Conservation (phyloP, 2,888 invertebrate genomes). For the Synanthedon vespiformis region DNA sequence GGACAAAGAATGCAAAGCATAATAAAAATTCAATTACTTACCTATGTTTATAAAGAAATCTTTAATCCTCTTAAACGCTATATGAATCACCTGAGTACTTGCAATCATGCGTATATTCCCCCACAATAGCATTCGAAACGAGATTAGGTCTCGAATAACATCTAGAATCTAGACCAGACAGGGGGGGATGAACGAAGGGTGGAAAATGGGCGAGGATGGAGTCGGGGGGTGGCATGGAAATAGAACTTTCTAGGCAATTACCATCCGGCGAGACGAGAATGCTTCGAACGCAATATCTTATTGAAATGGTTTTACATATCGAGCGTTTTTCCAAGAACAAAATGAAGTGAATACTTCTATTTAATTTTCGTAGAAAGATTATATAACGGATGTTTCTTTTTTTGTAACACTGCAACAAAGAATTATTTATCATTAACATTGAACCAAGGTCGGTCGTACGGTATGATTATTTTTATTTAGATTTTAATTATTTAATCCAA, state of each 20-base stretch:
- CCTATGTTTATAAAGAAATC: no score
- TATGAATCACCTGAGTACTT: not conserved
- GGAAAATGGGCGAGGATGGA: constrained; percentile 12
- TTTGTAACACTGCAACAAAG: no score
- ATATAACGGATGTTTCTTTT: no score
- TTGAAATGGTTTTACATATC: constrained; percentile 14
- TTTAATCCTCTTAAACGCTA: constrained; percentile 2
- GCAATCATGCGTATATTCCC: not conserved
- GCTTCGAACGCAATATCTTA: constrained; percentile 18
- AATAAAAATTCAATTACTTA: no score
- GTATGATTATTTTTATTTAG: no score
- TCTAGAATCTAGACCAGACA: constrained; percentile 37
- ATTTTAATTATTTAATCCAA: no score
- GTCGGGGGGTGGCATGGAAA: constrained; percentile 20
- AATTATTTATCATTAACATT: no score
- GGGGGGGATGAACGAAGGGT: constrained; percentile 8
- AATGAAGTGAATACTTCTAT: no score
- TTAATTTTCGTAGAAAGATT: no score
- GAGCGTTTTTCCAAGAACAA: not conserved
- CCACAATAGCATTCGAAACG: constrained; percentile 25
- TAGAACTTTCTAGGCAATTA: constrained; percentile 60
- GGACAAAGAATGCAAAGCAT: no score
- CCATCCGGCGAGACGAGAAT: constrained; percentile 24
- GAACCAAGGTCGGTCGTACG: no score
- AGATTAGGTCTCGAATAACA: constrained; percentile 34